Conservation (phyloP, 2,888 invertebrate species). For the Lysandra bellargus region DNA sequence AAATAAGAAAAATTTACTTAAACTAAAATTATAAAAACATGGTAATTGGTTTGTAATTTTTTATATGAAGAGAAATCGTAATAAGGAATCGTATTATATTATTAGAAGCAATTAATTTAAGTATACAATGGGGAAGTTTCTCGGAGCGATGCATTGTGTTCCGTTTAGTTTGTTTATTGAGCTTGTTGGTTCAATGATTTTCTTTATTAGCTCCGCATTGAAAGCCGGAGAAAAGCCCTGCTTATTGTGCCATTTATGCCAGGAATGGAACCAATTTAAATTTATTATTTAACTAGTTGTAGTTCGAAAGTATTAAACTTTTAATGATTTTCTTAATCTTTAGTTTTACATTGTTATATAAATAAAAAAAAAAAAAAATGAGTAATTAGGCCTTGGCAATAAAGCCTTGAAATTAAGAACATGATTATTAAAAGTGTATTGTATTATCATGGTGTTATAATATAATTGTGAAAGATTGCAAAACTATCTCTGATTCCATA, state of each 20-base stretch:
- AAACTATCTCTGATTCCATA: too few relatives aligned
- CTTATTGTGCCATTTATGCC: constrained; percentile 47
- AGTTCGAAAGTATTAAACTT: not conserved
- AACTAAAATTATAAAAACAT: not conserved
- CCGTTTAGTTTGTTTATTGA: constrained; percentile 70
- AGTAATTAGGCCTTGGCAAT: too few relatives aligned
- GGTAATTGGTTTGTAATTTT: not conserved
- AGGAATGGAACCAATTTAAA: constrained; percentile 38
- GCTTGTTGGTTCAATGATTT: constrained; percentile 68
- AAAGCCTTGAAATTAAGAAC: too few relatives aligned
- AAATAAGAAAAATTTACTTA: not conserved
- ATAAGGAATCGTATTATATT: constrained; percentile 8
- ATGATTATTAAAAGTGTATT: too few relatives aligned
- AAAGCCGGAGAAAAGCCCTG: constrained; percentile 53
- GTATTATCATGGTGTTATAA: too few relatives aligned
- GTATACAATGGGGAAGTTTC: constrained; percentile 74
- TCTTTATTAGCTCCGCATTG: constrained; percentile 72
- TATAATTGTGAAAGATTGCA: too few relatives aligned
- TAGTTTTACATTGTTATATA: not conserved
- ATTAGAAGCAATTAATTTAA: constrained; percentile 71
- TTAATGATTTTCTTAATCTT: not conserved
- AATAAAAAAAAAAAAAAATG: too few relatives aligned
- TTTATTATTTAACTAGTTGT: constrained; percentile 15
- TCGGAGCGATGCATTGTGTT: constrained; percentile 72
- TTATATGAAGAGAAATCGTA: not conserved